Base-by-base conservation (phyloP, 2,888 invertebrate genomes). In the Drosophila paramelanica region DNA sequence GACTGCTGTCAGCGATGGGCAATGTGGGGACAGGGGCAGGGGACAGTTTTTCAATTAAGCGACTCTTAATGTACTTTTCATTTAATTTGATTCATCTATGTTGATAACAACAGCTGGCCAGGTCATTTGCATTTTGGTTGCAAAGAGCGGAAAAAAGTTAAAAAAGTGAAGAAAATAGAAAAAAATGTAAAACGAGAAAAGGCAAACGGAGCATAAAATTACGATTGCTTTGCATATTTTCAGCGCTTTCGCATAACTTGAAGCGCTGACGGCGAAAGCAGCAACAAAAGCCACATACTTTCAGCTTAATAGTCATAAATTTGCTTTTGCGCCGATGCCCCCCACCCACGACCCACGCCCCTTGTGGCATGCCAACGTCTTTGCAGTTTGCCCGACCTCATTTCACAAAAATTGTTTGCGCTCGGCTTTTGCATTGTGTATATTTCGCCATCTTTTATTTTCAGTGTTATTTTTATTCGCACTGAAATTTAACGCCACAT, bases 271-370 rank as follows among this genome's bases (percentile, higher is more conserved):
- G 71, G 55, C 64, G 36, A 55, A 79, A 85, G 75, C 75, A 72
- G 86, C 80, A 74, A 83, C 80, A 89, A 89, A 84, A 84, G 79
- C 88, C 88, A 77, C 89, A 89, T 87, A 83, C 88, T 89, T 89
- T 87, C 65, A 52, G 68, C 78, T 89, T 89, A 83, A 80, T 80
- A 89, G 85, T 83, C 85, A 85, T 85, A 89, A 85, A 89, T 85
- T 88, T 79, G 76, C 81, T 62, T 81, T 69, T 70, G 66, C 59
- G 49, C 69, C 66, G 36, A 36, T 36, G 36, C 11, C 61, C 69
- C 67, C 51, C n/a, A 10, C 17, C 33, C 31, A 5, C 13, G 10
- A 10, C 39, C 20, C 5, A 1, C n/a, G 2, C 1, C 42, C 31
- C 23, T 14, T 43, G 25, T 41, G 52, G 73, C 58, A 67, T 79